Conservation (phyloP, 1,140 invertebrate genomes). For the Brachystomella parvula region DNA sequence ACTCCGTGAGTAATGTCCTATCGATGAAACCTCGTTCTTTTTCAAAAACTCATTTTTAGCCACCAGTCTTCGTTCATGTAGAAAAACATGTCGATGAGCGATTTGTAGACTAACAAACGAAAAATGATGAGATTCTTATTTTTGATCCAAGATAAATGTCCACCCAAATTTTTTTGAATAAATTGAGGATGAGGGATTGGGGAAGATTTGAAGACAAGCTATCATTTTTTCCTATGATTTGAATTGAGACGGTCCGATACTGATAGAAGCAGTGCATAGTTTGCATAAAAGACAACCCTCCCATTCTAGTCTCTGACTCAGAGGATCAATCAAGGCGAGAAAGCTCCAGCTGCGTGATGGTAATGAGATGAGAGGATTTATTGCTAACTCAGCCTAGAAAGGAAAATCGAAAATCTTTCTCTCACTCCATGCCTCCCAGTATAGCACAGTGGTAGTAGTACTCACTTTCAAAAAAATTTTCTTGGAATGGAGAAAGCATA, state of each 20-base stretch:
- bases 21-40: too few species aligned
- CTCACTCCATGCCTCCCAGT: background rate
- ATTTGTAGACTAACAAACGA: background rate
- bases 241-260: background rate
- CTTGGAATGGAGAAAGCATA: background rate
- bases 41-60: too few species aligned
- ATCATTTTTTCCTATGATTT: background rate
- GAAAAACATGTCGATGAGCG: too few species aligned
- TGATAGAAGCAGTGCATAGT: background rate
- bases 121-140: background rate
- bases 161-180: background rate
- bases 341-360: conserved; percentile 35
- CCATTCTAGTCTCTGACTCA: conserved; percentile 21
- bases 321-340: conserved; percentile 37
- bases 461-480: background rate
- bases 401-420: background rate
- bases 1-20: too few species aligned
- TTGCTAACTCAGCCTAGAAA: conserved; percentile 14
- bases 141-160: background rate
- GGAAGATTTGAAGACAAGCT: background rate
- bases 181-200: background rate
- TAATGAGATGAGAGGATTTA: conserved; percentile 38
- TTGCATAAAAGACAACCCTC: background rate
- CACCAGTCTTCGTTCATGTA: too few species aligned
- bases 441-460: background rate